Base-by-base conservation (phyloP, 2,797 vertebrate genomes). In the Peromyscus melanophrys region DNA sequence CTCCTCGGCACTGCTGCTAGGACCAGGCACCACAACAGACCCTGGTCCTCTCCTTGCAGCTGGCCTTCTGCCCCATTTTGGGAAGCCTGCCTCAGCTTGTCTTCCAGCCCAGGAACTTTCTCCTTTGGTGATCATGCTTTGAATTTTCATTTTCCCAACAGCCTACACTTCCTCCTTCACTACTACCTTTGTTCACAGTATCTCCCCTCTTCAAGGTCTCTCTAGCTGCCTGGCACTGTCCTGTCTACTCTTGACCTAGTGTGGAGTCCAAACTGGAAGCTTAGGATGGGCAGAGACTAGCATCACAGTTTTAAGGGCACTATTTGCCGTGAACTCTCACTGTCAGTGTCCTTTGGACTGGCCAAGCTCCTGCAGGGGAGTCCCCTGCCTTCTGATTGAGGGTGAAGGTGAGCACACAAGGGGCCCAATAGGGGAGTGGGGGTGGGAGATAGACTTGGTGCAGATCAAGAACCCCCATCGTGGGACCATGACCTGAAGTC, bases 371-470 rank as follows among this genome's bases (percentile, higher is more conserved):
- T 77, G 25, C 2, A 40, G 29, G 71, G 31, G n/a, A 19, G 37
- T 17, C 37, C 40, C 40, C 59, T n/a, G 4, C 27, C 29, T 73
- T 27, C 27, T 71, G 84, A 81, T 0, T 52, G 6, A n/a, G 52
- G 46, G 63, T 34, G 9, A n/a, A 87, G 46, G 19, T 23, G 27
- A 23, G 13, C 1, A 4, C 1, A 5, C 40, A 0, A 19, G 21
- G 46, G 69, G 23, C 29, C 46, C 17, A 17, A 7, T 3, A 13
- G 6, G 12, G 31, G 13, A 3, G 1, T 37, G 75, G 6, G 2
- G 7, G 10, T 1, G 29, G 59, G 25, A 29, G 75, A 61, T 0
- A 3, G 69, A 57, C 80, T 4, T 11, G 11, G 7, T 0, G 4
- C 69, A 37, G 40, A 13, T 4, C 5, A 46, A 65, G 75, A n/a